Conservation (phyloP, 2,113 vertebrate genomes). For the Cyprinodon variegatus region DNA sequence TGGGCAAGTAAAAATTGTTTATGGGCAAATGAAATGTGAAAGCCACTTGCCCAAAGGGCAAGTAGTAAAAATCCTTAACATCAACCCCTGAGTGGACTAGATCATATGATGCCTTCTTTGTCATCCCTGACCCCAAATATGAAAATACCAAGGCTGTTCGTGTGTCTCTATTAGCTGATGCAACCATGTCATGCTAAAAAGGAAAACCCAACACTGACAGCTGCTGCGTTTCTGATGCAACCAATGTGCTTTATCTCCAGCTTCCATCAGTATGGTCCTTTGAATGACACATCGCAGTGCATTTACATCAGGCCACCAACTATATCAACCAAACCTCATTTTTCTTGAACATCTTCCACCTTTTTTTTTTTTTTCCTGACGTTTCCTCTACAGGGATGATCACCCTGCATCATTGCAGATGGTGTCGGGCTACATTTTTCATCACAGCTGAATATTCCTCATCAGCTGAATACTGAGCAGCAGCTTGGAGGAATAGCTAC, state of each 20-base stretch:
- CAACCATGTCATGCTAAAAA: constrained; percentile 42
- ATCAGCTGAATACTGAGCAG: constrained; percentile 47
- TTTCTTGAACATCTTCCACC: constrained; percentile 36
- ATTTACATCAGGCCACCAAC: constrained; percentile 33
- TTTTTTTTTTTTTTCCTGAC: constrained; percentile 2
- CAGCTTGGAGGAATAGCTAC: constrained; percentile 22
- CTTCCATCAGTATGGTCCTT: constrained; percentile 23
- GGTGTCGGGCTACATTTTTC: constrained; percentile 32
- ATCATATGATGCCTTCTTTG: not conserved
- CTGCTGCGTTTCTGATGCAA: constrained; percentile 54
- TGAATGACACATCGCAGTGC: constrained; percentile 40
- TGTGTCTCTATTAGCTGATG: constrained; percentile 46
- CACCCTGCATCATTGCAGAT: constrained; percentile 14
- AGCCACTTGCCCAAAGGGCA: no score
- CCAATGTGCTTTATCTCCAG: constrained; percentile 13
- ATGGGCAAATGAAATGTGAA: no score
- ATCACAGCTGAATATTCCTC: constrained; percentile 42
- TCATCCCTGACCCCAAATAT: no score
- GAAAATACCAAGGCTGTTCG: not conserved
- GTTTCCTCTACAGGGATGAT: constrained; percentile 24
- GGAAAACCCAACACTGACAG: constrained; percentile 47
- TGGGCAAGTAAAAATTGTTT: no score
- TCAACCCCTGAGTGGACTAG: no score
- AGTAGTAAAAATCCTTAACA: no score
- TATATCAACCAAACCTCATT: constrained; percentile 28